A percentile compares a stretch with the other conserved stretches of the same genome.
phyloP scores from a whole-genome alignment of 1,140 invertebrate genomes.

The Zeugodacus cucurbitae region DNA sequence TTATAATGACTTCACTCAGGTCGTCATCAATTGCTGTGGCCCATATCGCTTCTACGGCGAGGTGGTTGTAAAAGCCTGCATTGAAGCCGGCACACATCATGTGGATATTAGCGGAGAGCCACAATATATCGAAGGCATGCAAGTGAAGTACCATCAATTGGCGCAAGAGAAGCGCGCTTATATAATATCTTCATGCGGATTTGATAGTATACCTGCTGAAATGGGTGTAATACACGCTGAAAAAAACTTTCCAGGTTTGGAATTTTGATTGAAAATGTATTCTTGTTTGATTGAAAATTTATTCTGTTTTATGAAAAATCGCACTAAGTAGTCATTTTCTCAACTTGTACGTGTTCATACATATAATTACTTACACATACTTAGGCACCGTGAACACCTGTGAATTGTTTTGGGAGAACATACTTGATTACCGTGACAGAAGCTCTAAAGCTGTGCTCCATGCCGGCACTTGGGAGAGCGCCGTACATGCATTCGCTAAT shows the following conservation, averaged over 20 bases:
- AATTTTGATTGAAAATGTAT: not conserved
- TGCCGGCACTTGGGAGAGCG: slow-evolving; percentile 83
- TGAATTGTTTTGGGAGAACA: slow-evolving; percentile 73
- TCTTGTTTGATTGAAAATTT: not conserved
- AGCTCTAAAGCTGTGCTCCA: slow-evolving; percentile 67
- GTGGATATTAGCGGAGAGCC: slow-evolving; percentile 92
- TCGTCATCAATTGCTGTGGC: slow-evolving; percentile 85
- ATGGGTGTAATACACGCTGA: slow-evolving; percentile 79
- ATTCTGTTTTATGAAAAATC: not conserved
- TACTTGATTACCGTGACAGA: slow-evolving; percentile 56
- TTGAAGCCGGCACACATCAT: slow-evolving; percentile 81
- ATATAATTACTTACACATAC: not conserved
- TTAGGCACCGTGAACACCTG: slow-evolving; percentile 77
- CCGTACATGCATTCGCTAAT: slow-evolving; percentile 76
- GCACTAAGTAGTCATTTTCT: too few relatives aligned
- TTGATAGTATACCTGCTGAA: slow-evolving; percentile 87
- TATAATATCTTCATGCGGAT: slow-evolving; percentile 87
- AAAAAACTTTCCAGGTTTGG: slow-evolving; percentile 74
- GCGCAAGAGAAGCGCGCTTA: slow-evolving; percentile 82
- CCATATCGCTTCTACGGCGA: slow-evolving; percentile 90
- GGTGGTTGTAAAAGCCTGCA: slow-evolving; percentile 85
- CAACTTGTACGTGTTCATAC: too few relatives aligned
- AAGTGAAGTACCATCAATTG: slow-evolving; percentile 78
- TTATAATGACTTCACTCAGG: not conserved
- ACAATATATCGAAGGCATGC: slow-evolving; percentile 86